Evolutionary conservation across 2,113 vertebrate species (phyloP).

Genomic region (Gobio gobio): DNA sequence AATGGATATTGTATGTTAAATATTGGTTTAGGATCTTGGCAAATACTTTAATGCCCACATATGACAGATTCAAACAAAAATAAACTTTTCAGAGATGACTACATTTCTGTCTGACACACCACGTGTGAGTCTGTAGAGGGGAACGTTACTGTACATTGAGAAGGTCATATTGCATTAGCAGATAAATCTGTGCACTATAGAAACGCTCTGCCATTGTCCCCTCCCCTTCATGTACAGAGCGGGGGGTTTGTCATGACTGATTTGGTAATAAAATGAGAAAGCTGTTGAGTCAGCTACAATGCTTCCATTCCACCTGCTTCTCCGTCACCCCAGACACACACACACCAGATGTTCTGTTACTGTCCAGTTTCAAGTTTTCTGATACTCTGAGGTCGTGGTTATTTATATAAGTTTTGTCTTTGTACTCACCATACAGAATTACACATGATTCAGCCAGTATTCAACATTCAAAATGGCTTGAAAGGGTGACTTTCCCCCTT

Average conservation of each 20-base stretch:
- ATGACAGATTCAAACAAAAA: constrained; percentile 55
- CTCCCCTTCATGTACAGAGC: constrained; percentile 59
- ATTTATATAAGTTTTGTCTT: background rate
- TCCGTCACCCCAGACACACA: constrained; percentile 60
- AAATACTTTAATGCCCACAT: constrained; percentile 49
- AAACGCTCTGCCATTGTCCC: constrained; percentile 63
- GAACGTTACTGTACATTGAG: constrained; percentile 1
- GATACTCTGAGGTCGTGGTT: constrained; percentile 27
- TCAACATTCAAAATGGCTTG: background rate
- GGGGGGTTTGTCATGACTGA: constrained; percentile 77
- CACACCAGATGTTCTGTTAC: constrained; percentile 40
- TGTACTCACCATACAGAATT: background rate
- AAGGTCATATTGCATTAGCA: constrained; percentile 65
- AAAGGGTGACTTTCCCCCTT: no score
- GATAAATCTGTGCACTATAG: constrained; percentile 63
- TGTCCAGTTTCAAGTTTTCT: constrained; percentile 36
- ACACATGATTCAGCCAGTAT: background rate
- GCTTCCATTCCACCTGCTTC: constrained; percentile 68
- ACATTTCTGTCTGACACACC: constrained; percentile 58
- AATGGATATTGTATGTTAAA: constrained; percentile 23
- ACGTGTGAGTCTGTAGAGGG: background rate
- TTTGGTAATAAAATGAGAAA: constrained; percentile 80
- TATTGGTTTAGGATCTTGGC: background rate
- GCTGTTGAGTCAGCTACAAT: constrained; percentile 71
- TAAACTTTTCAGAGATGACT: constrained; percentile 60